Percentiles rank a stretch among this genome's conserved stretches.
Evolutionary conservation across 2,113 vertebrate species (phyloP).

Genomic region (Menidia beryllina): DNA sequence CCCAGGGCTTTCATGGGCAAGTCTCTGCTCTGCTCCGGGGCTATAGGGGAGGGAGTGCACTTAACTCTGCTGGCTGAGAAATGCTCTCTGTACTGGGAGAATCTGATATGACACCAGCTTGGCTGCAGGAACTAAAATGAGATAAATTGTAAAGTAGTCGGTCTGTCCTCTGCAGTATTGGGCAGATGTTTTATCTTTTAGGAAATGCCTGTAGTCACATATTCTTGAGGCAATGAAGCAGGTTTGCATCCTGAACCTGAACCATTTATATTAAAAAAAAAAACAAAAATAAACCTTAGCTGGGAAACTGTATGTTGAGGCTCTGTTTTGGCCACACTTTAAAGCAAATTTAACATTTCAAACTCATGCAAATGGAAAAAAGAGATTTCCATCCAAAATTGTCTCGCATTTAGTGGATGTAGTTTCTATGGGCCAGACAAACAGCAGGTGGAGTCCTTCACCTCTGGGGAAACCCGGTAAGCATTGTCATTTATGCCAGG

Average conservation of each 20-base stretch:
- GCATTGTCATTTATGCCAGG: too few relatives aligned
- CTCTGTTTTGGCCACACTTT: neutral
- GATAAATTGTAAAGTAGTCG: conserved; percentile 76
- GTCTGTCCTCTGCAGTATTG: conserved; percentile 64
- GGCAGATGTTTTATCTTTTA: conserved; percentile 63
- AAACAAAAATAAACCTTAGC: conserved; percentile 34
- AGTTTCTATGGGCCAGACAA: neutral
- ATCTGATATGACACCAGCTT: conserved; percentile 70
- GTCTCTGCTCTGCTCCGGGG: conserved; percentile 70
- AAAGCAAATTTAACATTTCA: conserved; percentile 1
- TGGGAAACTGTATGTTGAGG: conserved; percentile 12
- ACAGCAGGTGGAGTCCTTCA: neutral
- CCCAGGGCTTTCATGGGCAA: conserved; percentile 70
- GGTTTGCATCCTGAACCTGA: conserved; percentile 48
- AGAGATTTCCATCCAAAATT: neutral
- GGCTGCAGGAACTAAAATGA: conserved; percentile 74
- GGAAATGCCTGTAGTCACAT: conserved; percentile 51
- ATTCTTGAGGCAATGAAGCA: conserved; percentile 38
- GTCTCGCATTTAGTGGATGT: too few relatives aligned
- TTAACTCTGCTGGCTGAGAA: conserved; percentile 74
- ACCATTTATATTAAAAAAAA: too few relatives aligned
- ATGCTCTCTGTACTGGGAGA: conserved; percentile 63
- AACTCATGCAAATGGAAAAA: too few relatives aligned
- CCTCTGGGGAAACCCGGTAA: too few relatives aligned
- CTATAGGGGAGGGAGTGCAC: conserved; percentile 70